Conservation (phyloP, 2,113 vertebrate species). For the Irena cyanogastra region DNA sequence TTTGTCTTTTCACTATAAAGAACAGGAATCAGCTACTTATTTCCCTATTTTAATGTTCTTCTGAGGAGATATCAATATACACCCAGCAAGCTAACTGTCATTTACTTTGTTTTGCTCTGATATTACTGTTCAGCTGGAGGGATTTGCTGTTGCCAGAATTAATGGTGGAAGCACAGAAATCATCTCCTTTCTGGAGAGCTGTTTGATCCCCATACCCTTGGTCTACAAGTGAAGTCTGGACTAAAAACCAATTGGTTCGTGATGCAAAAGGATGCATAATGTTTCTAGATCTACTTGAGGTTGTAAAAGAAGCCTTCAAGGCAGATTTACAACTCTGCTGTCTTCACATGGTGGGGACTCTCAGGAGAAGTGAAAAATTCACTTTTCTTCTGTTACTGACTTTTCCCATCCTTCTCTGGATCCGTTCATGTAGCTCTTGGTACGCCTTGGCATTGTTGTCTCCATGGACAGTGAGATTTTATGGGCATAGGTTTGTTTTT, state of each 20-base stretch:
- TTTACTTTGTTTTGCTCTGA: neutral
- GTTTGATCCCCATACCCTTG: neutral
- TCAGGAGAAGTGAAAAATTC: neutral
- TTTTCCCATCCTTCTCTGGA: neutral
- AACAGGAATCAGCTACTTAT: neutral
- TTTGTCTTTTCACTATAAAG: neutral
- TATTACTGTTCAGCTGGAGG: neutral
- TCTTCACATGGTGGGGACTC: fast-evolving
- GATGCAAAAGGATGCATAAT: neutral
- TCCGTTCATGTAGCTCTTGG: neutral
- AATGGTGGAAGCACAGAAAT: neutral
- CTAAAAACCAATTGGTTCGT: neutral
- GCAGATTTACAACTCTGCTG: neutral
- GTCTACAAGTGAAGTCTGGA: neutral
- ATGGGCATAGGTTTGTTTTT: neutral
- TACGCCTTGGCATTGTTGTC: neutral
- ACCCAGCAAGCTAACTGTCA: neutral
- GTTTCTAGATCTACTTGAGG: neutral
- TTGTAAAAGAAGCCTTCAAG: neutral
- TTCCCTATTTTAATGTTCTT: neutral
- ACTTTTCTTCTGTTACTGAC: neutral
- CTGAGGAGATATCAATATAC: neutral
- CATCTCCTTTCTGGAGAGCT: neutral
- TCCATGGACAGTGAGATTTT: neutral
- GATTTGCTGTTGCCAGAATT: neutral